Base-by-base conservation (phyloP, 1,140 invertebrate genomes). In the Temnothorax longispinosus region DNA sequence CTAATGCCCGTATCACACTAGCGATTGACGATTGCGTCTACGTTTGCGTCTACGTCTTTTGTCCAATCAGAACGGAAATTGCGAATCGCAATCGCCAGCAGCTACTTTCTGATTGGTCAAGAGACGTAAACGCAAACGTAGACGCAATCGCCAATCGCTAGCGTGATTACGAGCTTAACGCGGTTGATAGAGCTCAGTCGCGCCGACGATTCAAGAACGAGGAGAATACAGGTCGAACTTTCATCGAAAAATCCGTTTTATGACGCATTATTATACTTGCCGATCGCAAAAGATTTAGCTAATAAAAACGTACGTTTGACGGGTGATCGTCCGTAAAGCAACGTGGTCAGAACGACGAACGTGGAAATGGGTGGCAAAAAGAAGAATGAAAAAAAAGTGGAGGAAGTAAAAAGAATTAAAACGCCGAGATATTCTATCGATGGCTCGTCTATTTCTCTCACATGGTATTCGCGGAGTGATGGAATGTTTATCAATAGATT, bases 401-500 rank as follows among this genome's bases (percentile, higher is more conserved):
- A 69, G 72, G 50, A 76, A 71, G 82, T 80, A 87, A 87, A 89
- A 50, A 32, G 75, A 60, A 44, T 6, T 27, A 44, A 64, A 71
- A 47, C 44, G 80, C 56, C 69, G 89, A 62, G 89, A 90, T 90
- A 90, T 90, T 86, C 89, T 89, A 87, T 90, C 74, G 89, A 90
- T 84, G 86, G 88, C 80, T 90, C 89, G 89, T 90, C 89, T 90
- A 90, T 90, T 88, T 82, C 89, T 82, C 89, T 74, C 80, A 78
- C 86, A 81, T 88, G 89, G 80, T 90, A 90, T 90, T 85, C 89
- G 84, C 87, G 77, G 91, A 91, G 89, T 90, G 92, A 92, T 92
- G 92, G 91, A 92, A 92, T 91, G 89, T 92, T 93, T 92, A 93
- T 91, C 92, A 92, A 94, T 93, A 93, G 91, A 93, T 93, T 94